Evolutionary conservation across 2,888 invertebrate genomes (phyloP), one percentile per base, ranked within the genome.

Genomic region (Meloe dianella): DNA sequence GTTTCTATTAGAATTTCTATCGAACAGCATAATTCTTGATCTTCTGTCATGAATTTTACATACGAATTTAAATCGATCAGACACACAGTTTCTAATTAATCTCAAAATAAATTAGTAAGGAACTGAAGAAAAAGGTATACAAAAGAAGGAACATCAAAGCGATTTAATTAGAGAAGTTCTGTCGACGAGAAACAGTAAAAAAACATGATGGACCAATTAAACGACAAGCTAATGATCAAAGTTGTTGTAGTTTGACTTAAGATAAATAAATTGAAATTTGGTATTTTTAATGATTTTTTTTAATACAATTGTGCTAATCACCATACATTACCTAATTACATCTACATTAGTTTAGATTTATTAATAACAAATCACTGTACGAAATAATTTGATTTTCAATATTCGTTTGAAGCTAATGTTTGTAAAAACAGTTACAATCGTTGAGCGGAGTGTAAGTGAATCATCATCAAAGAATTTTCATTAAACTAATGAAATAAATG

Each of bases 401-500:
- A 75, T 75, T 72, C 71, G 35, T 59, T 35, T 35, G 35, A 14
- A 1, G 67, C 70, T 69, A 72, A 74, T 73, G 72, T 71, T 70
- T 67, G 70, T 68, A 71, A 69, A n/a, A 67, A 68, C 71, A 73
- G 74, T 41, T 20, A 47, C 20, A 20, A 47, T 47, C 47, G 71
- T 74, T 62, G 71, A 62, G 67, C 66, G 70, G 66, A 66, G 72
- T 74, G 74, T 73, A 76, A 74, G 77, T 74, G 76, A 75, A 76
- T 75, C 75, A 74, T 75, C 77, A 72, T 77, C 78, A 78, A 78
- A 78, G 78, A 77, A 77, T 74, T 78, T 78, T 79, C 78, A 79
- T 79, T 79, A 78, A 76, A 78, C 78, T 79, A 79, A 79, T 79
- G 78, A 79, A 77, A 77, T 77, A 79, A 79, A 79, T 79, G 77